These are phyloP conservation scores for Megamerina dolium DNA, from an alignment of 2,888 invertebrate genomes.

Conservation along the genomic window DNA sequence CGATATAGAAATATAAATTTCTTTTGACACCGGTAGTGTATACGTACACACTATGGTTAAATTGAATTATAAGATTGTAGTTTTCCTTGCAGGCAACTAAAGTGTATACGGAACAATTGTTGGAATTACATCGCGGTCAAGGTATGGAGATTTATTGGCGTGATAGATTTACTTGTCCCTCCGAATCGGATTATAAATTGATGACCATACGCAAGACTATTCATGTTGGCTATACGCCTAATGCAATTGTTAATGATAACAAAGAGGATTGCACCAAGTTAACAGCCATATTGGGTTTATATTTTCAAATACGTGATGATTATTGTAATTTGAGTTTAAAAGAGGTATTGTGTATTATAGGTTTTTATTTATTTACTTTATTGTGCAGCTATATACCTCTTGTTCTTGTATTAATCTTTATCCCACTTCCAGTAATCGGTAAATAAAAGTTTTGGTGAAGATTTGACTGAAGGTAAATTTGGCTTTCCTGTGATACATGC, in stretches of 20 bases:
- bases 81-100: constrained; percentile 48
- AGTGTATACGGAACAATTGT: constrained; percentile 81
- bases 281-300: constrained; percentile 81
- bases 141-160: constrained; percentile 99
- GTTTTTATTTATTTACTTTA: too few species aligned
- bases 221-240: constrained; percentile 87
- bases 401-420: too few species aligned
- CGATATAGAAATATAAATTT: too few species aligned
- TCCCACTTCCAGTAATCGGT: constrained; percentile 80
- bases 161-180: constrained; percentile 89
- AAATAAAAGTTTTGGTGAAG: constrained; percentile 95
- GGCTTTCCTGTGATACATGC: constrained; percentile 96
- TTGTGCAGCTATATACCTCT: too few species aligned
- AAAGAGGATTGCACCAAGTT: constrained; percentile 78
- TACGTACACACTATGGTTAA: too few species aligned
- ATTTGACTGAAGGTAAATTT: constrained; percentile 96
- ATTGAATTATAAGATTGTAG: not conserved
- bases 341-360: too few species aligned
- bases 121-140: constrained; percentile 93
- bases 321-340: constrained; percentile 83
- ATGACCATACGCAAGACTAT: constrained; percentile 97
- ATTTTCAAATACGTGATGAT: constrained; percentile 96
- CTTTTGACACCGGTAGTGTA: too few species aligned
- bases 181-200: constrained; percentile 87
- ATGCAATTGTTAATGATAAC: constrained; percentile 93